phyloP scores from a whole-genome alignment of 2,113 vertebrate genomes.

The Melanerpes formicivorus region DNA sequence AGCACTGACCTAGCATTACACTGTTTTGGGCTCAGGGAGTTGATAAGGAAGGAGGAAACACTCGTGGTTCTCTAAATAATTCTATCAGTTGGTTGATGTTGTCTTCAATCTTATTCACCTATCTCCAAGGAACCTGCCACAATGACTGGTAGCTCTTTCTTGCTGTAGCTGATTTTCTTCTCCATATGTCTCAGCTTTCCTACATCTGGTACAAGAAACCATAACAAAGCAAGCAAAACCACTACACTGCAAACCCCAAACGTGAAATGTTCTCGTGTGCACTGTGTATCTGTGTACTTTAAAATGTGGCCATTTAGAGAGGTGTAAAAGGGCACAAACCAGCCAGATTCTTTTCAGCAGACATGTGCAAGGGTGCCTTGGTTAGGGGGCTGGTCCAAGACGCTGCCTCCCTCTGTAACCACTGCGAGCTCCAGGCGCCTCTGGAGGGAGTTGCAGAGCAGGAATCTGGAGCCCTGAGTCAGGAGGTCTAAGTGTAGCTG shows the following conservation, averaged over 20 bases:
- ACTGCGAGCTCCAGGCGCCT: not conserved
- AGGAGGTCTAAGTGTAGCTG: not conserved
- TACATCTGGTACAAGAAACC: conserved; percentile 44
- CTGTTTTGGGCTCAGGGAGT: not conserved
- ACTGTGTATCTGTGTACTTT: not conserved
- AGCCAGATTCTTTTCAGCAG: conserved; percentile 28
- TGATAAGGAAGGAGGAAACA: not conserved
- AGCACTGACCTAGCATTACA: not conserved
- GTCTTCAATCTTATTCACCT: not conserved
- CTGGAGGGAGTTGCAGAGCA: not conserved
- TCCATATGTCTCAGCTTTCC: conserved; percentile 23
- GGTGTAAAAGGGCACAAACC: conserved; percentile 27
- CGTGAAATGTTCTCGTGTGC: conserved; percentile 2
- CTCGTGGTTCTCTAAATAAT: not conserved
- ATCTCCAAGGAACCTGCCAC: not conserved
- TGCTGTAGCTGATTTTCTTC: conserved; percentile 24
- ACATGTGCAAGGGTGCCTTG: not conserved
- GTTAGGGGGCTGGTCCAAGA: not conserved
- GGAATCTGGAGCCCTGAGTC: not conserved
- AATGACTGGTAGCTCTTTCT: not conserved
- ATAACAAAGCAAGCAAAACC: not conserved
- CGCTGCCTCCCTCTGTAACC: not conserved
- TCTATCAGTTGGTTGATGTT: not conserved
- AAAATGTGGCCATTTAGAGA: conserved; percentile 36
- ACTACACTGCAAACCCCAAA: not conserved